Percentiles rank a stretch among this genome's conserved stretches.
Evolutionary conservation across 2,113 vertebrate genomes (phyloP).

Genomic region (Tenrec ecaudatus): DNA sequence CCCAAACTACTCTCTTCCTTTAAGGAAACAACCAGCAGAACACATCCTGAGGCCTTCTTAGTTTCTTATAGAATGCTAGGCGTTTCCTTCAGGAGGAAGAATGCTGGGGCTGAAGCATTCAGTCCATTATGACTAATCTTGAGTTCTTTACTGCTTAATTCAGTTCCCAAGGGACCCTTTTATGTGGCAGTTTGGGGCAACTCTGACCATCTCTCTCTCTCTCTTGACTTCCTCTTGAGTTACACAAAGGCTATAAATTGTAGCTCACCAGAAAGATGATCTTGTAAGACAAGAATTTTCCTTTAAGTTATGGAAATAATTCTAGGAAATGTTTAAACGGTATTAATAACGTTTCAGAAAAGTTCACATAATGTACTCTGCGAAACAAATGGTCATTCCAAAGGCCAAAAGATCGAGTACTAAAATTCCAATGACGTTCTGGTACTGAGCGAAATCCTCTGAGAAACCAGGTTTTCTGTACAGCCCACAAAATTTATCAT

Average conservation of each 20-base stretch:
- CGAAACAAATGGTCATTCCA: conserved; percentile 69
- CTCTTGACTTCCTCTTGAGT: conserved; percentile 58
- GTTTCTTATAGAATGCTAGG: conserved; percentile 44
- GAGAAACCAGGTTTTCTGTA: conserved; percentile 66
- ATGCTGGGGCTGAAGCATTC: not conserved
- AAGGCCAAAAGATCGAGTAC: conserved; percentile 67
- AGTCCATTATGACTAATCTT: conserved; percentile 62
- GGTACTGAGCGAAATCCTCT: conserved; percentile 63
- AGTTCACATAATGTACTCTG: conserved; percentile 60
- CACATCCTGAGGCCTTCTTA: conserved; percentile 15
- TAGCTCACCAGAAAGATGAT: conserved; percentile 40
- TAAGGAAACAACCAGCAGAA: conserved; percentile 47
- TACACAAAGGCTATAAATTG: conserved; percentile 64
- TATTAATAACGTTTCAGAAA: conserved; percentile 70
- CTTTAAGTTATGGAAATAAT: conserved; percentile 74
- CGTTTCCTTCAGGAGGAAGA: conserved; percentile 61
- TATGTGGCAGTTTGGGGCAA: conserved; percentile 58
- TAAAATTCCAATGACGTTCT: conserved; percentile 64
- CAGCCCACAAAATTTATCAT: conserved; percentile 66
- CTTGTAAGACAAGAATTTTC: conserved; percentile 66
- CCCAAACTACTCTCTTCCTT: not conserved
- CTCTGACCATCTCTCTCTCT: conserved; percentile 32
- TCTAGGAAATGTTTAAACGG: conserved; percentile 68
- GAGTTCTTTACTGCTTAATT: conserved; percentile 49
- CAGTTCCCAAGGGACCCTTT: conserved; percentile 70